Evolutionary conservation across 1,140 invertebrate genomes (phyloP).

Genomic region (Bombus ignitus): DNA sequence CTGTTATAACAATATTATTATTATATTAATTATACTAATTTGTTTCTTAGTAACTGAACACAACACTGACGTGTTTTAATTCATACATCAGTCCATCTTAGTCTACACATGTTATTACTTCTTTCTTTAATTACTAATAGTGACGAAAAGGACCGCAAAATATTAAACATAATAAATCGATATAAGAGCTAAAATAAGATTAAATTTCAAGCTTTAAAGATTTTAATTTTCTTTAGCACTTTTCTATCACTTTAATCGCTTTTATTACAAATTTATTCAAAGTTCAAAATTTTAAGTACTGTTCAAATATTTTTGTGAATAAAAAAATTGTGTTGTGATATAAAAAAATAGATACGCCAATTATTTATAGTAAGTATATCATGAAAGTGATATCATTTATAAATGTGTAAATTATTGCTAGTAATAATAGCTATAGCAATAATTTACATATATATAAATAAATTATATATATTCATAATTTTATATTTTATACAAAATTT

Average conservation of each 20-base stretch:
- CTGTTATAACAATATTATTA: constrained; percentile 3
- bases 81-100: neutral
- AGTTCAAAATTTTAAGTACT: neutral
- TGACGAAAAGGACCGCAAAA: neutral
- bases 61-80: constrained; percentile 23
- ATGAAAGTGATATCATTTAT: constrained; percentile 1
- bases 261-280: neutral
- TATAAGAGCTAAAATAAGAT: constrained; percentile 6
- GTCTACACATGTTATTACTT: neutral
- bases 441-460: constrained; percentile 23
- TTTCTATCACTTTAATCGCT: neutral
- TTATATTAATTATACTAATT: constrained; percentile 10
- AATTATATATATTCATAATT: constrained; percentile 16
- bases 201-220: neutral
- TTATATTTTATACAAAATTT: constrained; percentile 44
- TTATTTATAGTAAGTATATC: neutral
- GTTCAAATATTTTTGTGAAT: neutral
- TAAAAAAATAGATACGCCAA: neutral
- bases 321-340: neutral
- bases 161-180: neutral
- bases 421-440: neutral
- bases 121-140: constrained; percentile 6
- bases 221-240: neutral
- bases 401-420: constrained; percentile 1
- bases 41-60: constrained; percentile 16